Evolutionary conservation across 2,113 vertebrate genomes (phyloP).

Genomic region (Centrocercus urophasianus): DNA sequence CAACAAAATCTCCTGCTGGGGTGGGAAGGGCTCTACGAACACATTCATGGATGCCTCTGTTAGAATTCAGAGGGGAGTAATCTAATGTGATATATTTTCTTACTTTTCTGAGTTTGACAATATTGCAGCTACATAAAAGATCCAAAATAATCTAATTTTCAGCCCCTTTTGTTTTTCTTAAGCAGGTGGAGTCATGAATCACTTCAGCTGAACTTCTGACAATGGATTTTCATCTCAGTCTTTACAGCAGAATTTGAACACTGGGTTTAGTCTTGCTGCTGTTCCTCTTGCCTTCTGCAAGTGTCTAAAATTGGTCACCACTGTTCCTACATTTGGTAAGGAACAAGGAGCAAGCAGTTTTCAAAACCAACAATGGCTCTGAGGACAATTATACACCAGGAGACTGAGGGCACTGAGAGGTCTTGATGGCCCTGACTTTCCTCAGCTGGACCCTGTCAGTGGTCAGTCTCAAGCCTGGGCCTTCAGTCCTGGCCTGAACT

Average conservation of each 20-base stretch:
- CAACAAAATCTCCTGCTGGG: neutral
- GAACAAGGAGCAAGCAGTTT: neutral
- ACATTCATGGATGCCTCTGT: neutral
- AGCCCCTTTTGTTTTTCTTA: neutral
- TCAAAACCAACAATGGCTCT: neutral
- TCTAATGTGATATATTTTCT: neutral
- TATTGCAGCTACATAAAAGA: neutral
- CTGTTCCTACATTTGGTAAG: neutral
- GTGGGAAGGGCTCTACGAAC: neutral
- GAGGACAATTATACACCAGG: neutral
- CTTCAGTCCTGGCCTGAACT: rapidly evolving
- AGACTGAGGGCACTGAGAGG: neutral
- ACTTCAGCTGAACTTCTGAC: neutral
- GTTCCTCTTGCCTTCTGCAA: neutral
- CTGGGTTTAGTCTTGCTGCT: neutral
- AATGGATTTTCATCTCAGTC: neutral
- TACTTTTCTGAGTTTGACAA: neutral
- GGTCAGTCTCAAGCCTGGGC: neutral
- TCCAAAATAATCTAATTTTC: neutral
- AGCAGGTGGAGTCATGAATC: neutral
- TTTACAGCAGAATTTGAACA: neutral
- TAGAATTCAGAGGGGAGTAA: neutral
- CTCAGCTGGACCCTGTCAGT: neutral
- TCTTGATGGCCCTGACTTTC: neutral
- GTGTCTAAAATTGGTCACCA: rapidly evolving